A percentile compares a stretch with the other conserved stretches of the same genome.
These are phyloP conservation scores for Piezodorus guildinii DNA, from an alignment of 1,140 invertebrate genomes.

Conservation along the genomic window DNA sequence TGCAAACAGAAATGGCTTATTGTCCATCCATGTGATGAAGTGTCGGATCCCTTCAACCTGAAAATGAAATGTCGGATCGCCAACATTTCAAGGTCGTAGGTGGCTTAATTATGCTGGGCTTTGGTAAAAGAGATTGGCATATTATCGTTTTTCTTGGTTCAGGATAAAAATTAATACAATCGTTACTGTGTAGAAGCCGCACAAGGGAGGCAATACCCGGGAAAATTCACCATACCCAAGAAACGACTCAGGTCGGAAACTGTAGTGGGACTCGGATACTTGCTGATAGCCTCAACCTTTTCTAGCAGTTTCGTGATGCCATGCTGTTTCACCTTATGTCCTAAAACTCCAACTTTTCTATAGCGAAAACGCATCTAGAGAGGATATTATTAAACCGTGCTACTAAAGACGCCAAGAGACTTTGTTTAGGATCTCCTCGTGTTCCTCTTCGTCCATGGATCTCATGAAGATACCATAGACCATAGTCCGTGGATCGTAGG, in stretches of 20 bases:
- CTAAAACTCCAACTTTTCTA: background rate
- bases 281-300: background rate
- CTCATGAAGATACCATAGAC: too few relatives aligned
- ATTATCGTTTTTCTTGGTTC: background rate
- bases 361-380: too few relatives aligned
- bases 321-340: background rate
- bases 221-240: background rate
- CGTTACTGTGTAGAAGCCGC: too few relatives aligned
- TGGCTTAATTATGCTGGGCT: background rate
- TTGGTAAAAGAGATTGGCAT: background rate
- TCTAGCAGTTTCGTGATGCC: background rate
- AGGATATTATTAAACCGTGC: too few relatives aligned
- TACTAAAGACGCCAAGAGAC: too few relatives aligned
- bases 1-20: background rate
- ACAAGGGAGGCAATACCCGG: background rate
- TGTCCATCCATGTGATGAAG: background rate
- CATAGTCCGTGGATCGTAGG: too few relatives aligned
- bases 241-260: background rate
- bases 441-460: too few relatives aligned
- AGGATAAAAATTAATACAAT: background rate
- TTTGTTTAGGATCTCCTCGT: too few relatives aligned
- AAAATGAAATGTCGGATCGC: too few relatives aligned
- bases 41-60: too few relatives aligned
- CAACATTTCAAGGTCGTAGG: background rate
- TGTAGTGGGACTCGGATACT: background rate